Conservation (phyloP, 1,140 invertebrate genomes). For the fruit fly (Drosophila melanogaster) region DNA sequence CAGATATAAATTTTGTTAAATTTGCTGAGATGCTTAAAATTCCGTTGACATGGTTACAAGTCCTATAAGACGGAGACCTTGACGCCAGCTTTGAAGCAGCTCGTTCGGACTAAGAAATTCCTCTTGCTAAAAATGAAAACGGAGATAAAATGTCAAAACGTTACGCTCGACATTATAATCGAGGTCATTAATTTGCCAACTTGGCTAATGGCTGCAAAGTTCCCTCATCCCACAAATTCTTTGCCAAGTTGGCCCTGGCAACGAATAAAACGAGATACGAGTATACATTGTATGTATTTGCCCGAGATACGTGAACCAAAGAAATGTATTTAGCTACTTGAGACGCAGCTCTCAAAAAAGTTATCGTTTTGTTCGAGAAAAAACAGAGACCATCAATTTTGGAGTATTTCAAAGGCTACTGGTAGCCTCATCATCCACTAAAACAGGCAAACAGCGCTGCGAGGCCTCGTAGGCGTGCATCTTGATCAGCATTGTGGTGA, state of each 20-base stretch:
- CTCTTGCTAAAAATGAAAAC: neutral
- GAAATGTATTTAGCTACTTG: neutral
- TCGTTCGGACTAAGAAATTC: neutral
- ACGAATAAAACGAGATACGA: slow-evolving; percentile 1
- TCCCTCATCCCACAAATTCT: neutral
- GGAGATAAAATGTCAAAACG: slow-evolving; percentile 3
- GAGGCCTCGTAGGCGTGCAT: slow-evolving; percentile 85
- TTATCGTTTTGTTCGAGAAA: neutral
- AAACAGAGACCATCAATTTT: slow-evolving; percentile 11
- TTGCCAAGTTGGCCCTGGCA: slow-evolving; percentile 18
- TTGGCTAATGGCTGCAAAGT: slow-evolving; percentile 35
- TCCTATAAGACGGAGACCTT: neutral
- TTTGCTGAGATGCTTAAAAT: neutral
- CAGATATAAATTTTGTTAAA: too few relatives aligned
- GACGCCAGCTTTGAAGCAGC: slow-evolving; percentile 3
- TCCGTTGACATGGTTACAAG: neutral
- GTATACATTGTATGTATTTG: slow-evolving; percentile 7
- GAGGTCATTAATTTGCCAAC: slow-evolving; percentile 49
- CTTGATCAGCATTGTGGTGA: slow-evolving; percentile 92
- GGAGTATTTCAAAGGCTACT: neutral
- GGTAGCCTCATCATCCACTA: slow-evolving; percentile 6
- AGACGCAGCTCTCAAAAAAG: neutral
- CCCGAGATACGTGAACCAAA: neutral
- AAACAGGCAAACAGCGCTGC: neutral
- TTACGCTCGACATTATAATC: slow-evolving; percentile 40